These are phyloP conservation scores for Zhuqinia jingwanae DNA, from an alignment of 2,888 invertebrate species.

Conservation along the genomic window DNA sequence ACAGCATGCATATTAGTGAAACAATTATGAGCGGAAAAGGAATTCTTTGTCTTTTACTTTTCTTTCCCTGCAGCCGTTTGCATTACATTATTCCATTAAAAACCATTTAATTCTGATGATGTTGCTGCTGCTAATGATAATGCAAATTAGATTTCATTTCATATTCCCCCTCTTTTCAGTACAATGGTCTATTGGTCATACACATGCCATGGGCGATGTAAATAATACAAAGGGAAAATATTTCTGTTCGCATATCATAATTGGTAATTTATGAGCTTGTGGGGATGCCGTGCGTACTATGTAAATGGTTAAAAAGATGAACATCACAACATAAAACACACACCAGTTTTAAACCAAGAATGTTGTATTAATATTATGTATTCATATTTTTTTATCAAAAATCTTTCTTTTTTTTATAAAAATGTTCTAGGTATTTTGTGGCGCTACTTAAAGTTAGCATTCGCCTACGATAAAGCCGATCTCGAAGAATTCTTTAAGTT, in stretches of 20 bases:
- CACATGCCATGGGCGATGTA: slow-evolving; percentile 40
- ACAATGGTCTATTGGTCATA: not conserved
- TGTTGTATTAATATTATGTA: not conserved
- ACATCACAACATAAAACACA: not conserved
- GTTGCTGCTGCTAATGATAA: slow-evolving; percentile 24
- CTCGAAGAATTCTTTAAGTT: slow-evolving; percentile 79
- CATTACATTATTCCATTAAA: slow-evolving; percentile 53
- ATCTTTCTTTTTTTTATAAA: too few species aligned
- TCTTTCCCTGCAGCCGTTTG: slow-evolving; percentile 41
- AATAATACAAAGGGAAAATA: slow-evolving; percentile 26
- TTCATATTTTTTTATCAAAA: not conserved
- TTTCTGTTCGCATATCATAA: slow-evolving; percentile 58
- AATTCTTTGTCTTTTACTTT: not conserved
- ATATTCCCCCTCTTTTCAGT: slow-evolving; percentile 30
- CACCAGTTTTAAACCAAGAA: not conserved
- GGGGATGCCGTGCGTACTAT: not conserved
- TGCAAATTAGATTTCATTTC: slow-evolving; percentile 59
- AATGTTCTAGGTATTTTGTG: slow-evolving; percentile 77
- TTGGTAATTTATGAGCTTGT: slow-evolving; percentile 68
- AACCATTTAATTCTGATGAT: slow-evolving; percentile 53
- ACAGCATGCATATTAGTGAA: too few species aligned
- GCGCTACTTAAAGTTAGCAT: slow-evolving; percentile 79
- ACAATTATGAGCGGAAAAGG: not conserved
- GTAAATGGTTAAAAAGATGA: not conserved
- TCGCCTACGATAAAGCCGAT: slow-evolving; percentile 79